phyloP scores from a whole-genome alignment of 2,797 vertebrate species.

The Prionace glauca region DNA sequence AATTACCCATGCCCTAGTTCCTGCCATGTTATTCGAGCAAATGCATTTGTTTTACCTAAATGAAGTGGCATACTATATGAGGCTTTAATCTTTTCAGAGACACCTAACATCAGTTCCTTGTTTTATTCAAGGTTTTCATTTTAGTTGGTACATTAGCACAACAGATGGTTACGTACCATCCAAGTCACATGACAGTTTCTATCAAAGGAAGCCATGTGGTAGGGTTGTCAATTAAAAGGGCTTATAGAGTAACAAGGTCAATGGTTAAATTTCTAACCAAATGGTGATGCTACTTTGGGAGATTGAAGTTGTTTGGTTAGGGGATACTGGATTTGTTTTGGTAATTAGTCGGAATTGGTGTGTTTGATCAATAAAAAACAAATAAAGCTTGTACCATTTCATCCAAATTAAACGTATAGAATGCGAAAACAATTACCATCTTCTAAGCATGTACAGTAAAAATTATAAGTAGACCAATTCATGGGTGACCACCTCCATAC shows the following conservation, averaged over 20 bases:
- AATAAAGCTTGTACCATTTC: neutral
- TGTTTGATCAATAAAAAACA: neutral
- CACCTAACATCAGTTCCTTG: conserved; percentile 46
- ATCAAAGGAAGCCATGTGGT: conserved; percentile 46
- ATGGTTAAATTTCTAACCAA: conserved; percentile 17
- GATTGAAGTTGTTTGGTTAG: neutral
- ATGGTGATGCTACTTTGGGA: neutral
- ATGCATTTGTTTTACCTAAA: conserved; percentile 46
- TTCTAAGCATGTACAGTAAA: conserved; percentile 31
- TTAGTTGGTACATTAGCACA: conserved; percentile 44
- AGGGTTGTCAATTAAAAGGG: conserved; percentile 61
- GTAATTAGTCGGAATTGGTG: conserved; percentile 1
- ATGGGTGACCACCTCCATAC: neutral
- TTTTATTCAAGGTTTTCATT: conserved; percentile 45
- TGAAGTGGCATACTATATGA: conserved; percentile 26
- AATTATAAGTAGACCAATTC: neutral
- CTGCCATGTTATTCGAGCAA: conserved; percentile 45
- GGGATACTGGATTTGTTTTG: neutral
- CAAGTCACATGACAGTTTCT: conserved; percentile 41
- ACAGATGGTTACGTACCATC: conserved; percentile 38
- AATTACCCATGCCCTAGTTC: conserved; percentile 48
- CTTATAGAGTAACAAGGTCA: conserved; percentile 46
- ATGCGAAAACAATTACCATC: neutral
- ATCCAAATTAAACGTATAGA: neutral
- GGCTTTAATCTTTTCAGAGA: conserved; percentile 36